These are phyloP conservation scores for Nesogale talazaci DNA, from an alignment of 2,113 vertebrate species.

Conservation along the genomic window DNA sequence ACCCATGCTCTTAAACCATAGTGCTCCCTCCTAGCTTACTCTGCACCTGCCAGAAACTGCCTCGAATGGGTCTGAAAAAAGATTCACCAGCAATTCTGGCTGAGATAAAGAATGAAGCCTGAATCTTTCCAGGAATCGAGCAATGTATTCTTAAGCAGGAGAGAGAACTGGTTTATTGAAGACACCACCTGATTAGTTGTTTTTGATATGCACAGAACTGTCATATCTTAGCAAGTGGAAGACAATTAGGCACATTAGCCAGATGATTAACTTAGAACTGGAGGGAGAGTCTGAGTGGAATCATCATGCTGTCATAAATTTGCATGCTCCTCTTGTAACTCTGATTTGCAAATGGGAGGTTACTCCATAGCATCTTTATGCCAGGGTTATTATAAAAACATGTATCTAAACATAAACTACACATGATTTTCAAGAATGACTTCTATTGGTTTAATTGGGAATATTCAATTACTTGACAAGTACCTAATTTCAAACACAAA, in stretches of 20 bases:
- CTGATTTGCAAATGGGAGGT: conserved; percentile 32
- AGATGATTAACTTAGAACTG: neutral
- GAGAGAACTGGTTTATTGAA: neutral
- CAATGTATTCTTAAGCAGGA: neutral
- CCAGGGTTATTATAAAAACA: neutral
- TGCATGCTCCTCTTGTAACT: conserved; percentile 11
- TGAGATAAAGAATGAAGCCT: neutral
- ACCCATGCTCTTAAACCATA: fast-evolving
- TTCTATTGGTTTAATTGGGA: conserved; percentile 1
- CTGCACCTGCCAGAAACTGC: neutral
- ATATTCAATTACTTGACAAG: conserved; percentile 30
- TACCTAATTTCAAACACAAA: neutral
- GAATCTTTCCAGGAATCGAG: conserved; percentile 48
- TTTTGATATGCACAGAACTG: neutral
- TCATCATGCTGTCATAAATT: conserved; percentile 29
- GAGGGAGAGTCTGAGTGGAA: neutral
- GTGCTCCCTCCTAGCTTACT: neutral
- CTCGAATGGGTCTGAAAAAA: neutral
- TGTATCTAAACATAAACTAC: neutral
- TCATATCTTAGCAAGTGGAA: conserved; percentile 12
- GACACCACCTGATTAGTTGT: neutral
- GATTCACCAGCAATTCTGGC: neutral
- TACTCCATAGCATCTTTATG: neutral
- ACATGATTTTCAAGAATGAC: neutral
- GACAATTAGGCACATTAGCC: neutral